Base-by-base conservation (phyloP, 2,113 vertebrate genomes). In the Anhinga anhinga region DNA sequence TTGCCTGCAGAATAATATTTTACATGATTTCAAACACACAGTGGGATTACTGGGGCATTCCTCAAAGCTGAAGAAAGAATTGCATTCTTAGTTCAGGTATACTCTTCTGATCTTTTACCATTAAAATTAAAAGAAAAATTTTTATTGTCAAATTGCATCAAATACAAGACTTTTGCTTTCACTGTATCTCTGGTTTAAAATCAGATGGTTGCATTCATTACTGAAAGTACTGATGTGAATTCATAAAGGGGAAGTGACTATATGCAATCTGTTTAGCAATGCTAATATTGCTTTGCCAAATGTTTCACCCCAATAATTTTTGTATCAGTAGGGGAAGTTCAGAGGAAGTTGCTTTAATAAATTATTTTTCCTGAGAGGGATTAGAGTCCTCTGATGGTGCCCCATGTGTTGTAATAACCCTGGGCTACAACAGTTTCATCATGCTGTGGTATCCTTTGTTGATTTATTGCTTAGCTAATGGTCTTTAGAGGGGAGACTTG, bases 351-450 rank as follows among this genome's bases (percentile, higher is more conserved):
- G 88, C 61, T 82, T 65, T 7, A 93, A 95, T 78, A 94, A 80
- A 92, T 96, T 82, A 47, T 63, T 89, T 88, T 77, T 85, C 55
- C 70, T 95, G 66, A 78, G 86, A 83, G 70, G 88, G 86, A 90
- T 96, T 82, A 70, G 81, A 85, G 73, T 44, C 83, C 32, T 90
- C 86, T 91, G 92, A 61, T 30, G 30, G 76, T 92, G 93, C 87
- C 95, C 96, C 93, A 96, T 97, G 92, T 95, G 96, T 96, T 96
- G 91, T 94, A 98, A 95, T 79, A 97, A 92, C 95, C 59, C 5
- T 55, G 59, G 82, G 97, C 96, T 89, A 42, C 93, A 86, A 79
- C 77, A 88, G 76, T 96, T 97, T 97, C 90, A 94, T 96, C 73
- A 67, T 58, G 52, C 55, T 65, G 36, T 22, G 32, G 87, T 65